These are phyloP conservation scores for Phortica variegata DNA, from an alignment of 1,140 invertebrate genomes.

Conservation along the genomic window DNA sequence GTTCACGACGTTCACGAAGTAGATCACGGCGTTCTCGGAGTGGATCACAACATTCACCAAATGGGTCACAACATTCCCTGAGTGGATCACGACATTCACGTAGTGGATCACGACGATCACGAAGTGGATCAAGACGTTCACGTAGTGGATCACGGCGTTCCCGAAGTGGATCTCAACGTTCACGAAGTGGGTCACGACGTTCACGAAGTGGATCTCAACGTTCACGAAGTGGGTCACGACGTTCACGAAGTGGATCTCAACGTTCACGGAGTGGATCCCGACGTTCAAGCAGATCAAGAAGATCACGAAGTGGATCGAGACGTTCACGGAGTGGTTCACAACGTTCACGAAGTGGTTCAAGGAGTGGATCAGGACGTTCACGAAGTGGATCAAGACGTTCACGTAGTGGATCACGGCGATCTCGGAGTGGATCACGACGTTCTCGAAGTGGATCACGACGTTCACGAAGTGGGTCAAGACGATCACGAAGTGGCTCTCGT, in stretches of 20 bases:
- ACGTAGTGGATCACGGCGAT: conserved; percentile 52
- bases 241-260: conserved; percentile 7
- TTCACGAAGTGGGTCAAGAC: conserved; percentile 53
- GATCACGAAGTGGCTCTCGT: conserved; percentile 51
- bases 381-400: conserved; percentile 54
- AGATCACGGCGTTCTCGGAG: no score
- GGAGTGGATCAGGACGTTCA: conserved; percentile 42
- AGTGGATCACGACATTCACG: no score
- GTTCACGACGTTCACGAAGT: no score
- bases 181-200: conserved; percentile 45
- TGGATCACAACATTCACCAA: no score
- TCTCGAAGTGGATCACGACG: conserved; percentile 51
- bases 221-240: conserved; percentile 21
- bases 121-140: conserved; percentile 45
- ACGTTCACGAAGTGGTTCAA: conserved; percentile 22
- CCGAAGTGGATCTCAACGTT: conserved; percentile 47
- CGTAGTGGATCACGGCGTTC: conserved; percentile 49
- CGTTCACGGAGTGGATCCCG: conserved; percentile 19
- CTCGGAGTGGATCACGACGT: conserved; percentile 36
- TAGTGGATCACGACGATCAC: no score
- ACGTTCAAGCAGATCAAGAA: conserved; percentile 52
- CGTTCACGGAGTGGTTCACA: conserved; percentile 22
- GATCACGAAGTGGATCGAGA: conserved; percentile 2
- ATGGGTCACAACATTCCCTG: no score
- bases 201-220: conserved; percentile 45